A percentile compares a stretch with the other conserved stretches of the same genome.
These are phyloP conservation scores for Argyrosomus japonicus DNA, from an alignment of 2,113 vertebrate species.

Conservation along the genomic window DNA sequence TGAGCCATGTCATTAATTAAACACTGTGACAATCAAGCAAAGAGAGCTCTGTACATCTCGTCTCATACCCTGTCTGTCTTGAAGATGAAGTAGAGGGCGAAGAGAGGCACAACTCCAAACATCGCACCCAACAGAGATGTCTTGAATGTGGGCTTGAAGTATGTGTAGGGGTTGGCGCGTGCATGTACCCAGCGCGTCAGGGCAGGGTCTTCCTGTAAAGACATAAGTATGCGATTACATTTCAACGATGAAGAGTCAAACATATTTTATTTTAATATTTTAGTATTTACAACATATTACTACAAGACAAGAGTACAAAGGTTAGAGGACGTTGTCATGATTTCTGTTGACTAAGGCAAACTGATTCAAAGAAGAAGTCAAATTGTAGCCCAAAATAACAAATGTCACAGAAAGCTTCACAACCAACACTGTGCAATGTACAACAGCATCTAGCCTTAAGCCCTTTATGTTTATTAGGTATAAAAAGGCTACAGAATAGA, in stretches of 20 bases:
- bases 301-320: too few relatives aligned
- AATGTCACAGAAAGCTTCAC: not conserved
- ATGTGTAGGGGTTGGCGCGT: constrained; percentile 84
- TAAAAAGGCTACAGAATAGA: not conserved
- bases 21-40: not conserved
- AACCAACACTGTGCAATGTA: not conserved
- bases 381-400: not conserved
- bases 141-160: constrained; percentile 87
- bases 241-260: not conserved
- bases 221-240: constrained; percentile 8
- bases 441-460: not conserved
- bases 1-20: not conserved
- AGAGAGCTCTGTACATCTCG: not conserved
- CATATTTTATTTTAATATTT: too few relatives aligned
- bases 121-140: constrained; percentile 86
- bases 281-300: not conserved
- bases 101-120: constrained; percentile 84
- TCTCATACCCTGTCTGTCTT: constrained; percentile 87
- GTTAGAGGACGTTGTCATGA: not conserved
- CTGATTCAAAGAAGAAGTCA: not conserved
- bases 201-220: constrained; percentile 90
- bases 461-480: not conserved
- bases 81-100: constrained; percentile 81
- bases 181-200: constrained; percentile 88
- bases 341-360: not conserved